Base-by-base conservation (phyloP, 2,797 vertebrate genomes). In the Ctenopoma multispine region DNA sequence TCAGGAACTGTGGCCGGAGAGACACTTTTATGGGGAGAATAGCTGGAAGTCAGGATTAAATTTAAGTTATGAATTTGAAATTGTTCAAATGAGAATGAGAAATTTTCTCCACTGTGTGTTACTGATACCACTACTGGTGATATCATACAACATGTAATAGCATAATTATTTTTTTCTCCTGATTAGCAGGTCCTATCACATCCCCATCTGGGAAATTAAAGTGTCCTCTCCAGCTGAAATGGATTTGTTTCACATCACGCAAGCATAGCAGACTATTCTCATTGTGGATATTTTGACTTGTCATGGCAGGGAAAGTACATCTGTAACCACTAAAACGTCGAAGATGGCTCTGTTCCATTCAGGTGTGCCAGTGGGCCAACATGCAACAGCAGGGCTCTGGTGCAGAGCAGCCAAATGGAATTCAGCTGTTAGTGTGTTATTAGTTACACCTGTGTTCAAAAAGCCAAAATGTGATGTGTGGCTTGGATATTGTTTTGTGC, bases 161-260 rank as follows among this genome's bases (percentile, higher is more conserved):
- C 40, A 41, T 41, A 44, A 44, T 17, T 18, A n/a, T 44, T 44
- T 7, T 14, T 7, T 3, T 38, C 12, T 38, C 36, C 12, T 38
- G 69, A 56, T 63, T 40, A 46, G 58, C 15, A 57, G 72, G 58
- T 74, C 46, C 80, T 75, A 84, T 87, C 84, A 77, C 62, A 67
- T 69, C 68, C 66, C 41, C 88, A 92, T 86, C 86, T 88, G 86
- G 89, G 87, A 83, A 81, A 89, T 86, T 48, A 71, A 74, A 82
- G 75, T 44, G 40, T 63, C 54, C 62, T 21, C 65, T 74, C 80
- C 85, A 82, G 83, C 80, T 89, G 75, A 69, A 75, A 58, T 71
- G 23, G 77, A 75, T 71, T 72, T 75, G 73, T 66, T 78, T 79
- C 80, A 87, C 79, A 84, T 77, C 74, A 73, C 70, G 65, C 56